These are phyloP conservation scores for Scaptomyza cyrtandrae DNA, from an alignment of 2,888 invertebrate genomes.

Conservation along the genomic window DNA sequence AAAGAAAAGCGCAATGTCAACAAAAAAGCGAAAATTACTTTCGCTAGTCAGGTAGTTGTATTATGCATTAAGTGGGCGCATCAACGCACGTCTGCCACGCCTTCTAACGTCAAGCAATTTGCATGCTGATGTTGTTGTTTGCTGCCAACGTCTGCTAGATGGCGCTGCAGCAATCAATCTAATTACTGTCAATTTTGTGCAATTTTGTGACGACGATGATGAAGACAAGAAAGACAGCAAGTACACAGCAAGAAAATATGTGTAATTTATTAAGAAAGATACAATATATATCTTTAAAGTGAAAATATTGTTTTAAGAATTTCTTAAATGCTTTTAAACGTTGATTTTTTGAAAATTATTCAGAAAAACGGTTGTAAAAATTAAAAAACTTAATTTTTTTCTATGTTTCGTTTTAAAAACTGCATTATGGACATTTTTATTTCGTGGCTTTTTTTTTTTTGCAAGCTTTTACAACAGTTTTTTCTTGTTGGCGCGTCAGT, in stretches of 20 bases:
- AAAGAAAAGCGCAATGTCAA: constrained; percentile 48
- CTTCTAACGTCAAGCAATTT: constrained; percentile 37
- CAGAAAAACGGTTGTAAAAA: no score
- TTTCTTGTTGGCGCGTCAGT: neutral
- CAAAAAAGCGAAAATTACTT: constrained; percentile 66
- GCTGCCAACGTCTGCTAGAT: constrained; percentile 29
- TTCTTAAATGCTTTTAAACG: no score
- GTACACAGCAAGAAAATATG: neutral
- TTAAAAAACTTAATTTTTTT: no score
- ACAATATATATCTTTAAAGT: no score
- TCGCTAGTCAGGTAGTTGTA: constrained; percentile 58
- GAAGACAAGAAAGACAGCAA: neutral
- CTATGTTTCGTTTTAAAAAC: no score
- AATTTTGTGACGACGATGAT: neutral
- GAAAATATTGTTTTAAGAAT: no score
- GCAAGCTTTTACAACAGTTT: neutral
- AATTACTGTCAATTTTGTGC: constrained; percentile 74
- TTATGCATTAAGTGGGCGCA: constrained; percentile 54
- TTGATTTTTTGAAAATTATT: no score
- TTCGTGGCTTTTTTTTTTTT: neutral
- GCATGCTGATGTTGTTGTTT: constrained; percentile 31
- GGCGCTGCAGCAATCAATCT: constrained; percentile 69
- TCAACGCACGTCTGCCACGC: constrained; percentile 42
- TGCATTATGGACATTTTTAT: neutral
- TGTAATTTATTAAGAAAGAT: no score